Percentiles rank a stretch among this genome's conserved stretches.
Evolutionary conservation across 2,113 vertebrate genomes (phyloP).

Genomic region (Mus musculus): GRCm39 chr5:99825001-99825500

Average conservation of each 20-base stretch:
- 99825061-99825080: constrained; percentile 68
- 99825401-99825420: neutral
- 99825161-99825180: neutral
- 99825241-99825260: neutral
- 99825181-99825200: neutral
- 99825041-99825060: constrained; percentile 67
- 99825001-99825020: constrained; percentile 70
- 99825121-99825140: neutral
- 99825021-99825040: constrained; percentile 71
- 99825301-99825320: constrained; percentile 37
- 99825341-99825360: constrained; percentile 34
- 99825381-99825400: neutral
- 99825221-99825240: constrained; percentile 35
- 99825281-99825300: constrained; percentile 55
- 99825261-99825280: constrained; percentile 17
- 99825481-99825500: neutral
- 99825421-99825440: neutral
- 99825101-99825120: constrained; percentile 58
- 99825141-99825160: neutral
- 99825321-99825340: constrained; percentile 34
- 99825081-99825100: constrained; percentile 54
- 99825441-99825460: neutral
- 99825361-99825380: neutral
- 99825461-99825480: neutral
- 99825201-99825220: neutral